These are phyloP conservation scores for Drosophila peninsularis DNA, from an alignment of 2,888 invertebrate species.

Conservation along the genomic window DNA sequence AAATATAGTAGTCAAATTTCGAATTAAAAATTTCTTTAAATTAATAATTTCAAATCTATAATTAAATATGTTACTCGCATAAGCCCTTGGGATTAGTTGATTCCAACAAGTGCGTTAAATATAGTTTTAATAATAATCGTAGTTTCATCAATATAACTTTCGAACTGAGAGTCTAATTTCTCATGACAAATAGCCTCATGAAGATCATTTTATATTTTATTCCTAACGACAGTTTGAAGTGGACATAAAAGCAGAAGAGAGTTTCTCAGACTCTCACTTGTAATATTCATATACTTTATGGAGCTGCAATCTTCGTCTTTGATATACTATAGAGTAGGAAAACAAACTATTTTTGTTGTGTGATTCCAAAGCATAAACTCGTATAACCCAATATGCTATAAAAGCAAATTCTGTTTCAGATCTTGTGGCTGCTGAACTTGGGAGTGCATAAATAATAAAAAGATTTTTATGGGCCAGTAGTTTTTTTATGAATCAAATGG, in stretches of 20 bases:
- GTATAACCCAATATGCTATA: slow-evolving; percentile 52
- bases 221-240: too few relatives aligned
- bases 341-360: slow-evolving; percentile 17
- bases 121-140: background rate
- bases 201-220: background rate
- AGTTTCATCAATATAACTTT: background rate
- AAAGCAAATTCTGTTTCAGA: slow-evolving; percentile 12
- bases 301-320: slow-evolving; percentile 1
- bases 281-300: too few relatives aligned
- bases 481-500: slow-evolving; percentile 48
- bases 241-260: background rate
- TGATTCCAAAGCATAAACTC: slow-evolving; percentile 23
- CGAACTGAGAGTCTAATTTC: background rate
- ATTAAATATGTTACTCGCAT: background rate
- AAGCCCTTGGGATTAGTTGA: background rate
- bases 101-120: background rate
- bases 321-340: slow-evolving; percentile 7
- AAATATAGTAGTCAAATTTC: too few relatives aligned
- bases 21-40: too few relatives aligned
- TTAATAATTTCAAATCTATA: background rate
- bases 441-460: slow-evolving; percentile 17
- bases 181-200: too few relatives aligned
- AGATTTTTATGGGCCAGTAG: slow-evolving; percentile 19
- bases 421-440: slow-evolving; percentile 14
- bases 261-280: background rate